Base-by-base conservation (phyloP, 2,888 invertebrate species). In the Griposia aprilina region DNA sequence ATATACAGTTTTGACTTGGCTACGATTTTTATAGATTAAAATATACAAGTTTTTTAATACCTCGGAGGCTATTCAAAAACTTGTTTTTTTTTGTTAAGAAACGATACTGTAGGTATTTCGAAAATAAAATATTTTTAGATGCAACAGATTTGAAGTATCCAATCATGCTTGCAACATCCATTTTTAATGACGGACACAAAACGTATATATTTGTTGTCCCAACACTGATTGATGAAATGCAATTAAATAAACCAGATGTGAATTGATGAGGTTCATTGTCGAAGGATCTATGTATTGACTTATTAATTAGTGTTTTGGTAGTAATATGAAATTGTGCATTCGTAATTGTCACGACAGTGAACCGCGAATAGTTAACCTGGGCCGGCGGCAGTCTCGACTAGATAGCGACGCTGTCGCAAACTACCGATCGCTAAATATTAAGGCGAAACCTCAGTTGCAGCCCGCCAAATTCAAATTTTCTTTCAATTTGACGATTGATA, bases 161-260 rank as follows among this genome's bases (percentile, higher is more conserved):
- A 57, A 45, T 62, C 2, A 52, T 23, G 15, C 23, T 81, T 70
- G 23, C 52, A 17, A 81, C 57, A 68, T 59, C 10, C 1, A n/a
- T 52, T 69, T 73, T 68, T 11, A 68, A 67, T 70, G 26, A 50
- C 15, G 41, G 17, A 36, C 36, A 23, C n/a, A 36, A 26, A 68
- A 26, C 10, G 15, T 23, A 10, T 48, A 7, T 50, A 3, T 65
- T 17, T n/a, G 20, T 41, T 45, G 41, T 45, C 30, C 17, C 66
- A 69, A 13, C 26, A 59, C 20, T 26, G 48, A 50, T 66, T 71
- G 36, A 67, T 71, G 67, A 81, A 81, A 81, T n/a, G 17, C 67
- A 67, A 76, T 70, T 69, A 80, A 52, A 77, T 23, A 59, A n/a
- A 45, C 20, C n/a, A 13, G 13, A 13, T 41, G 23, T 50, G 26